Evolutionary conservation across 2,888 invertebrate genomes (phyloP).

Genomic region (Hipparchia semele): DNA sequence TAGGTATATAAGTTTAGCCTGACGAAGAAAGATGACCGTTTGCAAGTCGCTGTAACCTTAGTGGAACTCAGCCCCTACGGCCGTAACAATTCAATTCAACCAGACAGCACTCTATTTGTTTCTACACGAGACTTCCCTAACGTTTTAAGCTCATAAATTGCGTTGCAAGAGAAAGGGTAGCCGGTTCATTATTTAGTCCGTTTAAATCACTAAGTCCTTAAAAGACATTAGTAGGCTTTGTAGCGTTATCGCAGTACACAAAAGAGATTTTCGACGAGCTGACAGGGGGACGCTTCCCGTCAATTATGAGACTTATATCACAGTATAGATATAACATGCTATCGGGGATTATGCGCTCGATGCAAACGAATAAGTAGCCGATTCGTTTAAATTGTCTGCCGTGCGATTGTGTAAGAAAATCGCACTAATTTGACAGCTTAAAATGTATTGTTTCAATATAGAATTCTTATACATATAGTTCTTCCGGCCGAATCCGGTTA

Average conservation of each 20-base stretch:
- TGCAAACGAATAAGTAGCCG: conserved; percentile 14
- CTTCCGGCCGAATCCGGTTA: too few species aligned
- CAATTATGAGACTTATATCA: conserved; percentile 66
- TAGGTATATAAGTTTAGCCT: background rate
- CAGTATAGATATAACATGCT: conserved; percentile 44
- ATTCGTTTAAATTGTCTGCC: conserved; percentile 18
- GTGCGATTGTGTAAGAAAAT: background rate
- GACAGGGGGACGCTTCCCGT: conserved; percentile 58
- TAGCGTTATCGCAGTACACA: conserved; percentile 79
- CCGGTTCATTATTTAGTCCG: conserved; percentile 81
- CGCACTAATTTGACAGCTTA: background rate
- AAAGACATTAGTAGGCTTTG: conserved; percentile 82
- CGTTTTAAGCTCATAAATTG: conserved; percentile 72
- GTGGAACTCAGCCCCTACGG: background rate
- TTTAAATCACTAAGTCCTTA: conserved; percentile 84
- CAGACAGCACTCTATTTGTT: conserved; percentile 23
- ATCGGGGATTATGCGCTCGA: conserved; percentile 30
- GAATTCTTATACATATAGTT: too few species aligned
- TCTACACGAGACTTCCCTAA: conserved; percentile 47
- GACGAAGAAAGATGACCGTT: background rate
- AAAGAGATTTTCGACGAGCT: conserved; percentile 73
- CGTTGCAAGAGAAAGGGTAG: conserved; percentile 70
- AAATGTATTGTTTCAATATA: too few species aligned
- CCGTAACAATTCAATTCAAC: conserved; percentile 11
- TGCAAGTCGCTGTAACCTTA: background rate